Percentiles rank a stretch among this genome's conserved stretches.
phyloP scores from a whole-genome alignment of 2,888 invertebrate genomes.

The Listrodromus nycthemerus region DNA sequence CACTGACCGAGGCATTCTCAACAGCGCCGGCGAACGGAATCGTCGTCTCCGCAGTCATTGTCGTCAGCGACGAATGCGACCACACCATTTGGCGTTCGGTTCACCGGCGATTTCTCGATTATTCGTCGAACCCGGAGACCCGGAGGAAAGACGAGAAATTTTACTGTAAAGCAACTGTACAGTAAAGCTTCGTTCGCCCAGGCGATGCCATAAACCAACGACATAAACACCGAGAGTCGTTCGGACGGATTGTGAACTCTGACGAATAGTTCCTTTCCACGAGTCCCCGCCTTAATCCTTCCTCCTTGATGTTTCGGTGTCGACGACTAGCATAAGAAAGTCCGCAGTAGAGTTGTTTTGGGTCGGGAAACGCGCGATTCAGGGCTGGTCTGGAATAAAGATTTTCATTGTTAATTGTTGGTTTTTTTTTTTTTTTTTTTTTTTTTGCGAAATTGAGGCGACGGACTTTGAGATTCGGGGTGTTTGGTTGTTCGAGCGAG shows the following conservation, averaged over 20 bases:
- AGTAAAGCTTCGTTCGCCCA: conserved; percentile 3
- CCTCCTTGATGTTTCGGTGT: no score
- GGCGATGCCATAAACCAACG: conserved; percentile 49
- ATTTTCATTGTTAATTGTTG: no score
- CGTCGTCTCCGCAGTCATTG: conserved; percentile 26
- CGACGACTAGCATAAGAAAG: neutral
- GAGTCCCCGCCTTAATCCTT: neutral
- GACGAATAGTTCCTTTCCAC: conserved; percentile 45
- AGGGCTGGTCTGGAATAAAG: no score
- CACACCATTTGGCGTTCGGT: conserved; percentile 23
- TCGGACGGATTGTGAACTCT: conserved; percentile 42
- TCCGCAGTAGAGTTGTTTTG: neutral
- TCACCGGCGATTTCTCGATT: conserved; percentile 41
- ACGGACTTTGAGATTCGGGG: no score
- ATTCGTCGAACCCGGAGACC: conserved; percentile 30
- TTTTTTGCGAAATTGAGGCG: no score
- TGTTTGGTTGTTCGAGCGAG: no score
- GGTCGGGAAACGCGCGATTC: neutral
- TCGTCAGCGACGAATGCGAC: neutral
- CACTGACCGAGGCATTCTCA: conserved; percentile 8
- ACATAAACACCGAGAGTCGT: conserved; percentile 40
- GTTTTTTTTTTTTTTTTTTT: no score
- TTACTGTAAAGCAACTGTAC: neutral
- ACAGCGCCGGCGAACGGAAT: conserved; percentile 31
- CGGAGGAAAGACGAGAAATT: conserved; percentile 2